Evolutionary conservation across 2,797 vertebrate genomes (phyloP).

Genomic region (Chelidonichthys spinosus): DNA sequence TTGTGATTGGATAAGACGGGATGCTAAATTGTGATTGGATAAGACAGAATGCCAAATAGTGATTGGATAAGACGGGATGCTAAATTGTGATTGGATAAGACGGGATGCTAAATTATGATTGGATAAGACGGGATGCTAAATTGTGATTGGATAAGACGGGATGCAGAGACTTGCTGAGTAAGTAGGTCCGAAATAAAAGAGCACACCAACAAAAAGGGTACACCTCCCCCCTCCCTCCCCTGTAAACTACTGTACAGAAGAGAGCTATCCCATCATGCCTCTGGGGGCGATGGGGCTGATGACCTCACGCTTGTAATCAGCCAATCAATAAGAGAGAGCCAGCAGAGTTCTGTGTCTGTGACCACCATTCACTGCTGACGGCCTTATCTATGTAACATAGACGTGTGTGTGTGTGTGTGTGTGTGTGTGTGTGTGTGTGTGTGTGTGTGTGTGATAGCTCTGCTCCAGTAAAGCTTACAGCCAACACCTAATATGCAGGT

Average conservation of each 20-base stretch:
- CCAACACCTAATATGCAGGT: conserved; percentile 42
- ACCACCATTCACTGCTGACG: conserved; percentile 59
- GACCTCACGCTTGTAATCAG: conserved; percentile 64
- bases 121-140: conserved; percentile 31
- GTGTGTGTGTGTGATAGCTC: conserved; percentile 38
- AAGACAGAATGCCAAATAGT: too few species aligned
- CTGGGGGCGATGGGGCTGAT: conserved; percentile 56
- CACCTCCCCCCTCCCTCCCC: conserved; percentile 16
- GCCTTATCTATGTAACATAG: conserved; percentile 61
- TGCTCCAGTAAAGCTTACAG: conserved; percentile 61
- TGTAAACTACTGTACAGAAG: conserved; percentile 55
- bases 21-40: too few species aligned
- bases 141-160: conserved; percentile 47
- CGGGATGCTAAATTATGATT: conserved; percentile 28
- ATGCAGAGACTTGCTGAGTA: conserved; percentile 55
- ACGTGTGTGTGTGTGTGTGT: conserved; percentile 5
- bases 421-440: background rate
- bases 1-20: background rate
- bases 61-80: too few species aligned
- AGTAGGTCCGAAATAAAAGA: conserved; percentile 41
- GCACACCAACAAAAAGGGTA: conserved; percentile 18
- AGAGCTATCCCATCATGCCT: conserved; percentile 62
- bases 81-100: too few species aligned
- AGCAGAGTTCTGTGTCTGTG: conserved; percentile 56
- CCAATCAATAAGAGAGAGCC: conserved; percentile 67